Conservation (phyloP, 1,140 invertebrate genomes). For the Drosophila parvula region DNA sequence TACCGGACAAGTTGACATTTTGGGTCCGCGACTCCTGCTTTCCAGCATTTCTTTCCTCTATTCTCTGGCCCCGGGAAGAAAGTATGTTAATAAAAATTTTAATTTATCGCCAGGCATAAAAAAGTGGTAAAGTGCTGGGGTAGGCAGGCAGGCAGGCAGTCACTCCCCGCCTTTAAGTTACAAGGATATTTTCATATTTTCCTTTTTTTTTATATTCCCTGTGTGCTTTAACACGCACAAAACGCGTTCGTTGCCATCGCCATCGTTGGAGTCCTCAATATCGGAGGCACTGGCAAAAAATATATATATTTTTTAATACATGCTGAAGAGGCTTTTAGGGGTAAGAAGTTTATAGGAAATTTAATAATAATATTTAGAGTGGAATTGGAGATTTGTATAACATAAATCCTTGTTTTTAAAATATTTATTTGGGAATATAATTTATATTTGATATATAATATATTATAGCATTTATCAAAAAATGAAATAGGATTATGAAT, state of each 20-base stretch:
- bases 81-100: constrained; percentile 76
- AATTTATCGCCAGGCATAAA: constrained; percentile 70
- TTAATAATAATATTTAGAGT: too few relatives aligned
- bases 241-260: constrained; percentile 71
- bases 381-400: too few relatives aligned
- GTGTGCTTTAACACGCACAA: constrained; percentile 72
- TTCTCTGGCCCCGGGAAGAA: constrained; percentile 27
- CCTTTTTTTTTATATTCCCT: constrained; percentile 41
- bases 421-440: neutral
- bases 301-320: too few relatives aligned
- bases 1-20: constrained; percentile 64
- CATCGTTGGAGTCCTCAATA: constrained; percentile 37
- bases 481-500: neutral
- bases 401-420: too few relatives aligned
- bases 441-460: too few relatives aligned
- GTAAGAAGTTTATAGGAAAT: too few relatives aligned
- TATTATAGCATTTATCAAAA: neutral
- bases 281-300: constrained; percentile 4
- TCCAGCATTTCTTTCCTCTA: neutral
- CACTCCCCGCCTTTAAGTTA: constrained; percentile 30
- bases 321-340: neutral
- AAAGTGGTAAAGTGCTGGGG: constrained; percentile 57
- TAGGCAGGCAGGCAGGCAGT: constrained; percentile 12
- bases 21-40: constrained; percentile 19
- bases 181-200: constrained; percentile 58